A percentile compares a stretch with the other conserved stretches of the same genome.
These are phyloP conservation scores for Altica lythri DNA, from an alignment of 2,888 invertebrate genomes.

Conservation along the genomic window DNA sequence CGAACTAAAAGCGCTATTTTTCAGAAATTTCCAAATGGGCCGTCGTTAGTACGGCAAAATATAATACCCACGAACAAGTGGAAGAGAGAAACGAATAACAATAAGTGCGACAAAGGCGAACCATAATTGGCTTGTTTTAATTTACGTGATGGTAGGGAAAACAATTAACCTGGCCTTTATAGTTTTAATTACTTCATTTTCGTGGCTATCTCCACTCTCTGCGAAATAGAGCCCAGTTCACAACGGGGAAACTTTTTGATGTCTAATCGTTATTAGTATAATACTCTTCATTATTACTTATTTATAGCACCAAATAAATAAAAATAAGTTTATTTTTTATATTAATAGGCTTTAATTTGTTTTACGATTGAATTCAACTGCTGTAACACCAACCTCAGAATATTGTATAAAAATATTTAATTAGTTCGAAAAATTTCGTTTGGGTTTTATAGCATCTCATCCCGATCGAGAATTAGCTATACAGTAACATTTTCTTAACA, in stretches of 20 bases:
- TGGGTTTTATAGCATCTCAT: too few relatives aligned
- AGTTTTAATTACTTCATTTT: conserved; percentile 78
- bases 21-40: conserved; percentile 12
- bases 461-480: too few relatives aligned
- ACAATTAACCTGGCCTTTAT: conserved; percentile 76
- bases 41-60: neutral
- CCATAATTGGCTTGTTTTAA: conserved; percentile 60
- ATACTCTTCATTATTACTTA: too few relatives aligned
- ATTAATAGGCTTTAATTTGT: too few relatives aligned
- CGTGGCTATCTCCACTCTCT: conserved; percentile 61
- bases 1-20: conserved; percentile 15
- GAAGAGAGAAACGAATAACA: conserved; percentile 34
- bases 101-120: conserved; percentile 51
- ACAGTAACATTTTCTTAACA: too few relatives aligned
- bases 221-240: conserved; percentile 52
- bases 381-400: too few relatives aligned
- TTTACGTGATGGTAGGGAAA: conserved; percentile 59
- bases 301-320: too few relatives aligned
- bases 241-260: conserved; percentile 32
- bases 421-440: too few relatives aligned
- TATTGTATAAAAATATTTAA: too few relatives aligned
- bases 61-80: neutral
- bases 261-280: too few relatives aligned
- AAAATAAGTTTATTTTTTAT: too few relatives aligned
- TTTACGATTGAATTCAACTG: too few relatives aligned